Conservation (phyloP, 1,140 invertebrate species). For the Brachionus rubens region DNA sequence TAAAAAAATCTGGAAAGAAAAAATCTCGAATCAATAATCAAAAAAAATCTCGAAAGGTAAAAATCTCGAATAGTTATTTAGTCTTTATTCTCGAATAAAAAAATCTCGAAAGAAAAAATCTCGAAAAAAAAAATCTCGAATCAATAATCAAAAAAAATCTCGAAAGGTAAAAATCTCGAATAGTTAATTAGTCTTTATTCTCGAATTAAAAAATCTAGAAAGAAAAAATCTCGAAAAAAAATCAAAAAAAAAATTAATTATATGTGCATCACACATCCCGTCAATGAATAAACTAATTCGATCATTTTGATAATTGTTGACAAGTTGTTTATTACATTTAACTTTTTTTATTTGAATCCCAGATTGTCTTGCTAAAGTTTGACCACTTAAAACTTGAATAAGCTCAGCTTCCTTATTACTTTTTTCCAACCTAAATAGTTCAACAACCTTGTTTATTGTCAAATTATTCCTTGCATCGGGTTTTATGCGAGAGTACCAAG, state of each 20-base stretch:
- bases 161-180: no score
- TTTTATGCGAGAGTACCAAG: neutral
- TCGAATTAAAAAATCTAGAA: no score
- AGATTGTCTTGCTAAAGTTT: neutral
- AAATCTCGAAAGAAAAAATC: neutral
- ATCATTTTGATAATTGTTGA: neutral
- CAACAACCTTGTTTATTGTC: neutral
- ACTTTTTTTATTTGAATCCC: neutral
- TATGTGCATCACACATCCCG: neutral
- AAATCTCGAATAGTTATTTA: no score
- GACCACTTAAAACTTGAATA: neutral
- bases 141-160: no score
- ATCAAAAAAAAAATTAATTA: neutral
- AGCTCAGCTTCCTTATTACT: neutral
- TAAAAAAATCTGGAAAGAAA: no score
- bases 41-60: neutral
- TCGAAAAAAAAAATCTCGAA: neutral
- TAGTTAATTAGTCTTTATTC: no score
- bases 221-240: no score
- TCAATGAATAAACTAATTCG: neutral
- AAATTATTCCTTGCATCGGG: neutral
- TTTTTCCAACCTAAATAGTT: neutral
- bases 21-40: no score
- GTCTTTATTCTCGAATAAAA: no score
- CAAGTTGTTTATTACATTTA: neutral